A percentile compares a stretch with the other conserved stretches of the same genome.
phyloP scores from a whole-genome alignment of 1,140 invertebrate genomes.

The Leptinotarsa lineolata region DNA sequence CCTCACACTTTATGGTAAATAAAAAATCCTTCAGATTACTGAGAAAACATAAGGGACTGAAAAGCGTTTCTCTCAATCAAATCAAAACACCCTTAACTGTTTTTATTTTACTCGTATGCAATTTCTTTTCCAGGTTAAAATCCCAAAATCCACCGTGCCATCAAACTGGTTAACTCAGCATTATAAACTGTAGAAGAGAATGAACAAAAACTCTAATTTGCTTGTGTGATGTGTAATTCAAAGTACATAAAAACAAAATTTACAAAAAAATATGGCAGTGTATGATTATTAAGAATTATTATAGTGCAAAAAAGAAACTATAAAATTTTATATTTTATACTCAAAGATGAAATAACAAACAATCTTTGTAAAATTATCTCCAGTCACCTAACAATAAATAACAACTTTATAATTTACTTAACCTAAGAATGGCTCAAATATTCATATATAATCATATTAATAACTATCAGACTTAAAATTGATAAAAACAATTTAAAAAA shows the following conservation, averaged over 20 bases:
- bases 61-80: too few species aligned
- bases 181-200: background rate
- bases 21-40: too few species aligned
- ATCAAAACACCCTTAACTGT: too few species aligned
- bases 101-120: too few species aligned
- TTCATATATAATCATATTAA: background rate
- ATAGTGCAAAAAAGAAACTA: background rate
- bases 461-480: constrained; percentile 27
- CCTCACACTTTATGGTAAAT: too few species aligned
- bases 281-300: constrained; percentile 20
- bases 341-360: constrained; percentile 21
- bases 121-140: too few species aligned
- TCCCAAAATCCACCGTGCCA: too few species aligned
- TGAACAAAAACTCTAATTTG: background rate
- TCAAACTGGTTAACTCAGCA: too few species aligned
- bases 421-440: constrained; percentile 27
- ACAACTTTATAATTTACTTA: constrained; percentile 32
- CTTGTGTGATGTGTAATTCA: constrained; percentile 24
- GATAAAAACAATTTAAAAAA: constrained; percentile 11
- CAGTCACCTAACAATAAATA: constrained; percentile 32
- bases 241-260: constrained; percentile 17
- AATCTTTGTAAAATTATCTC: constrained; percentile 3
- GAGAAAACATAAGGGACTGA: too few species aligned
- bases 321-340: background rate
- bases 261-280: constrained; percentile 37